phyloP scores from a whole-genome alignment of 2,113 vertebrate genomes.

The Oryzias celebensis region DNA sequence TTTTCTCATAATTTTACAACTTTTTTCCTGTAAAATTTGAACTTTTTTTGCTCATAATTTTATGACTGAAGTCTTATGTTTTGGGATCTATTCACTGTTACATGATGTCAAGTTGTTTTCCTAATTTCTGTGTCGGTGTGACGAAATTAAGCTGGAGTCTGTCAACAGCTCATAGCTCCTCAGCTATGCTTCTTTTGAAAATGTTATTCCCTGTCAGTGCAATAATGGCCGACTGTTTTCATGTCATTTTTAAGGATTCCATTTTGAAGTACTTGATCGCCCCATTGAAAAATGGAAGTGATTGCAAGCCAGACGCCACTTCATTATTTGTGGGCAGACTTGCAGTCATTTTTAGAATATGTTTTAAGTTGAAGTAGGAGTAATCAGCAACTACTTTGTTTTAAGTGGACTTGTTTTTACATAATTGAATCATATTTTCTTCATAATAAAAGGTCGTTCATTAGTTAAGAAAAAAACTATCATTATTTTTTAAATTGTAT shows the following conservation, averaged over 20 bases:
- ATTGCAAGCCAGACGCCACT: slow-evolving; percentile 7
- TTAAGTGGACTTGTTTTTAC: slow-evolving; percentile 1
- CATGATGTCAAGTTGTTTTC: slow-evolving; percentile 32
- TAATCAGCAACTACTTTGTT: slow-evolving; percentile 30
- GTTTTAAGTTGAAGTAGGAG: neutral
- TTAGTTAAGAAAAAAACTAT: neutral
- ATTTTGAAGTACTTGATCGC: neutral
- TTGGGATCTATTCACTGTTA: neutral
- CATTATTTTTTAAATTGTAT: too few species aligned
- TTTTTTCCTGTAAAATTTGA: too few species aligned
- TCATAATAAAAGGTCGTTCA: neutral
- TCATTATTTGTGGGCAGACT: slow-evolving; percentile 2
- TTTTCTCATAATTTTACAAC: too few species aligned
- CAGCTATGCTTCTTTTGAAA: neutral
- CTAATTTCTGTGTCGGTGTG: neutral
- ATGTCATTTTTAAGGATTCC: neutral
- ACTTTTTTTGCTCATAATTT: too few species aligned
- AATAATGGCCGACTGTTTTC: neutral
- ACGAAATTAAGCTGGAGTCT: slow-evolving; percentile 1
- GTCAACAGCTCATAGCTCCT: neutral
- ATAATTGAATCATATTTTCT: slow-evolving; percentile 14
- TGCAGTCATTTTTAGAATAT: slow-evolving; percentile 1
- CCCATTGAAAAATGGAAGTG: slow-evolving; percentile 3
- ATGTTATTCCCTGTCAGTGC: neutral
- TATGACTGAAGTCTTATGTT: too few species aligned